A percentile compares a stretch with the other conserved stretches of the same genome.
phyloP scores from a whole-genome alignment of 2,113 vertebrate species.

The Psilopsiagon aymara region DNA sequence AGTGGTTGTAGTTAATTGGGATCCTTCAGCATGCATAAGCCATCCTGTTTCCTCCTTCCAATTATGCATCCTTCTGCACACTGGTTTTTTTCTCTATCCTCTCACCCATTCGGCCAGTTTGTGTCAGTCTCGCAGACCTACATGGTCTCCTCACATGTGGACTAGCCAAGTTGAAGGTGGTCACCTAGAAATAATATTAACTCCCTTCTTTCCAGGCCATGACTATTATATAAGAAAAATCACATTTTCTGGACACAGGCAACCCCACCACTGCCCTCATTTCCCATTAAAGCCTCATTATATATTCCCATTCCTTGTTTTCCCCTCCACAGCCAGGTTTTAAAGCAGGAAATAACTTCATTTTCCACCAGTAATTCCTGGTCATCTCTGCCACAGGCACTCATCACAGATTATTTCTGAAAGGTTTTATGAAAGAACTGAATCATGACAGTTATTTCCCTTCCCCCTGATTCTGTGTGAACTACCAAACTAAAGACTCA shows the following conservation, averaged over 20 bases:
- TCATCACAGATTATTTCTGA: background rate
- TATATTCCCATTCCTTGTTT: background rate
- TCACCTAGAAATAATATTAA: background rate
- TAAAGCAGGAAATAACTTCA: background rate
- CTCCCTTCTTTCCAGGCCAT: background rate
- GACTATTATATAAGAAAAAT: background rate
- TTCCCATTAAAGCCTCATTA: background rate
- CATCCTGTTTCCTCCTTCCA: slow-evolving; percentile 36
- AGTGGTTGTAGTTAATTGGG: slow-evolving; percentile 42
- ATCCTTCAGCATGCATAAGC: slow-evolving; percentile 12
- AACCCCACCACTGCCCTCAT: background rate
- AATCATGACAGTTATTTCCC: background rate
- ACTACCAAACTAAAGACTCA: background rate
- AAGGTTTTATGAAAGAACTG: background rate
- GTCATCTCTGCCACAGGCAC: background rate
- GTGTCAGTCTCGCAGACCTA: background rate
- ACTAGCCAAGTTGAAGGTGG: background rate
- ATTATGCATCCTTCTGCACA: background rate
- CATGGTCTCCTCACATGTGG: background rate
- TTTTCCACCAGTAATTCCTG: background rate
- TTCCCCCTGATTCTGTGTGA: background rate
- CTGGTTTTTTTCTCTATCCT: background rate
- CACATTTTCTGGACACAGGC: background rate
- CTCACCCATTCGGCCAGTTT: fast-evolving
- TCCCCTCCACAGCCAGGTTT: background rate